These are phyloP conservation scores for Noctua comes DNA, from an alignment of 2,888 invertebrate species.

Conservation along the genomic window DNA sequence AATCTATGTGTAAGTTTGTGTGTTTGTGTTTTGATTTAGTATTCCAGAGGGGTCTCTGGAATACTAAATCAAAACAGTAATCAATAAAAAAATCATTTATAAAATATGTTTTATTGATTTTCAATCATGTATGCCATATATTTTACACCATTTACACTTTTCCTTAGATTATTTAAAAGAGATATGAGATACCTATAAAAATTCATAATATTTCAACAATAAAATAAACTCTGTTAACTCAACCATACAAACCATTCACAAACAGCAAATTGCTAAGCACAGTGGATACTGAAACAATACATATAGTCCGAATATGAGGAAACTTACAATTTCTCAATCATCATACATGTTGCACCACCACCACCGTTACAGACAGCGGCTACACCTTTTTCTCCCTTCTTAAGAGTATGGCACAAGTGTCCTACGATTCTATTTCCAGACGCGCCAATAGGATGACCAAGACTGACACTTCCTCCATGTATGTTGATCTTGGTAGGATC, in stretches of 20 bases:
- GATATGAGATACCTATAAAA: conserved; percentile 50
- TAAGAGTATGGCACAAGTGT: conserved; percentile 97
- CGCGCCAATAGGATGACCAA: conserved; percentile 99
- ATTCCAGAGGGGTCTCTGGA: conserved; percentile 84
- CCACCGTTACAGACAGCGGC: conserved; percentile 98
- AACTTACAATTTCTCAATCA: conserved; percentile 98
- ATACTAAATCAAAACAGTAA: conserved; percentile 58
- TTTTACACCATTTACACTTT: conserved; percentile 51
- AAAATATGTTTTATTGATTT: conserved; percentile 71
- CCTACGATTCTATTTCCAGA: conserved; percentile 98
- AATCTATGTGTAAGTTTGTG: too few species aligned
- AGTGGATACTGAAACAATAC: conserved; percentile 63
- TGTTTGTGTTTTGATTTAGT: too few species aligned
- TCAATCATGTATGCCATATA: conserved; percentile 60
- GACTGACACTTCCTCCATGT: conserved; percentile 99
- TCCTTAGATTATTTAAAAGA: conserved; percentile 60
- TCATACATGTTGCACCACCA: conserved; percentile 98
- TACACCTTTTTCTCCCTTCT: conserved; percentile 97
- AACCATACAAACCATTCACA: conserved; percentile 59
- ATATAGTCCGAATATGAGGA: conserved; percentile 58
- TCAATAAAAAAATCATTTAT: conserved; percentile 63
- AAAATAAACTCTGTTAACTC: conserved; percentile 65
- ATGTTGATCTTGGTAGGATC: conserved; percentile 98
- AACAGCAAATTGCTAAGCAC: conserved; percentile 72
- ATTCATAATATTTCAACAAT: conserved; percentile 58